These are phyloP conservation scores for Pseudochirops corinnae DNA, from an alignment of 2,797 vertebrate species.

Conservation along the genomic window DNA sequence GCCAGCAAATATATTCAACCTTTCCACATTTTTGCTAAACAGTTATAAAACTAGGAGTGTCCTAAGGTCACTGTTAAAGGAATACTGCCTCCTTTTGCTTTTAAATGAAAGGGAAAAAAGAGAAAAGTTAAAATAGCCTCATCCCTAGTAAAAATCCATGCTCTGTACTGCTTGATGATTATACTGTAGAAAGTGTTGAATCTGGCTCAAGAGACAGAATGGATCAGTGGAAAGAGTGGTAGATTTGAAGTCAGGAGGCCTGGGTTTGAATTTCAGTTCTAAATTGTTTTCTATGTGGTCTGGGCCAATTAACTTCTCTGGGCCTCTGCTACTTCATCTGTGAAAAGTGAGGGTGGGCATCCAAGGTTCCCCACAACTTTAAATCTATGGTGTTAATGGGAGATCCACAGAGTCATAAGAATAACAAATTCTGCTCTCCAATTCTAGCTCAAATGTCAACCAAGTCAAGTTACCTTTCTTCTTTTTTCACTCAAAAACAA, in stretches of 20 bases:
- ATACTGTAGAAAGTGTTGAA: not conserved
- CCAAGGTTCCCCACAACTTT: not conserved
- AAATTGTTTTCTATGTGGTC: not conserved
- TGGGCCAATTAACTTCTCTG: not conserved
- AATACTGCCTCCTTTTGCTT: constrained; percentile 69
- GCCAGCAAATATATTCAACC: constrained; percentile 78
- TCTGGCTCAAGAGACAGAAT: constrained; percentile 21
- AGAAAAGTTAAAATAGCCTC: constrained; percentile 60
- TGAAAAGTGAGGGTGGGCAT: not conserved
- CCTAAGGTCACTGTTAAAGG: constrained; percentile 80
- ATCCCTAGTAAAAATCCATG: constrained; percentile 37
- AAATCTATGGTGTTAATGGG: not conserved
- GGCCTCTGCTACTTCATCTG: not conserved
- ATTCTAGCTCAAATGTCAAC: not conserved
- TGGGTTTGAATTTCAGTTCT: not conserved
- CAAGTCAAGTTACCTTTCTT: not conserved
- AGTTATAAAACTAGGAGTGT: constrained; percentile 78
- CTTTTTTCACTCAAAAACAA: constrained; percentile 11
- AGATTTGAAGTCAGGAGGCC: not conserved
- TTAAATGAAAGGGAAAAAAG: constrained; percentile 59
- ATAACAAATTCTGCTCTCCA: not conserved
- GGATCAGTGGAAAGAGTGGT: not conserved
- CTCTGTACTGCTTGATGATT: not conserved
- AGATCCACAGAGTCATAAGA: not conserved
- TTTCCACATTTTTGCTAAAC: constrained; percentile 81